phyloP scores from a whole-genome alignment of 2,113 vertebrate genomes.

The Nettapus auritus region DNA sequence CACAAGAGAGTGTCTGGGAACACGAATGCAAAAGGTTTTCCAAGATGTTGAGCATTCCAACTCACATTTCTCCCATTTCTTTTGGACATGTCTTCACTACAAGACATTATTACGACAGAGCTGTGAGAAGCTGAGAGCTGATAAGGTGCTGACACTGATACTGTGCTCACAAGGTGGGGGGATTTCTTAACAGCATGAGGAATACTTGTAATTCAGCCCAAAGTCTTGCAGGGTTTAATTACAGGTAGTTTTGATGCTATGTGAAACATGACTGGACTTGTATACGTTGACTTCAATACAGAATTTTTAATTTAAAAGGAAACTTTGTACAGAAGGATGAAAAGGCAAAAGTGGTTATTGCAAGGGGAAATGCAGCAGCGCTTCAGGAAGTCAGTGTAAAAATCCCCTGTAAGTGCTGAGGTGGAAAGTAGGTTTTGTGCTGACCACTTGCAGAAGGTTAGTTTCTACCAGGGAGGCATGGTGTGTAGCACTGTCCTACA shows the following conservation, averaged over 20 bases:
- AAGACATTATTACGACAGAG: background rate
- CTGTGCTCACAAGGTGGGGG: background rate
- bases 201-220: constrained; percentile 26
- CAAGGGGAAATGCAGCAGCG: background rate
- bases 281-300: background rate
- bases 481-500: background rate
- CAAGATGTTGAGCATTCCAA: background rate
- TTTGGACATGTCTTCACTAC: background rate
- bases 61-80: background rate
- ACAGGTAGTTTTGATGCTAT: background rate
- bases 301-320: background rate
- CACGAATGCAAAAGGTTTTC: background rate
- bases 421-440: background rate
- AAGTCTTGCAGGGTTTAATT: constrained; percentile 30
- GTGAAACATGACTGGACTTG: background rate
- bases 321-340: background rate
- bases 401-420: background rate
- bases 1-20: background rate
- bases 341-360: background rate
- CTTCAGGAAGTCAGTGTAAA: background rate
- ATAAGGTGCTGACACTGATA: background rate
- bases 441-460: background rate
- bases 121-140: background rate
- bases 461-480: background rate
- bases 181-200: constrained; percentile 10